Conservation (phyloP, 2,888 invertebrate species). For the Brenthis ino region DNA sequence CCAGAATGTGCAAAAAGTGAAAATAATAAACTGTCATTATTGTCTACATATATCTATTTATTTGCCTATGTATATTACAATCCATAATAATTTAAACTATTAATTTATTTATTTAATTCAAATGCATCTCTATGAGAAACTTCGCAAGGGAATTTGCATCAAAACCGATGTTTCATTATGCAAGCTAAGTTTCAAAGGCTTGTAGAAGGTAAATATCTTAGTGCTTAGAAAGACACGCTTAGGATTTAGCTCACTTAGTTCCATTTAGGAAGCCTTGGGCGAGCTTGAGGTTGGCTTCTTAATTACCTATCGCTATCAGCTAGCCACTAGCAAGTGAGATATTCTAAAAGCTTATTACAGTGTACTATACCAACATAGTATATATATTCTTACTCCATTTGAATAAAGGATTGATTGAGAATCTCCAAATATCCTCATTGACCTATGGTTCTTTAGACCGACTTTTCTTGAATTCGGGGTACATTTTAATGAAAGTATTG, state of each 20-base stretch:
- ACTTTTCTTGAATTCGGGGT: no score
- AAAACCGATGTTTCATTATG: conserved; percentile 17
- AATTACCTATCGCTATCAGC: conserved; percentile 76
- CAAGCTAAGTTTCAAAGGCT: conserved; percentile 26
- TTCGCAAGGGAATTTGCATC: conserved; percentile 5
- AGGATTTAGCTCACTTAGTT: conserved; percentile 67
- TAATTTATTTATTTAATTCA: conserved; percentile 1
- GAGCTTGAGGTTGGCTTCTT: conserved; percentile 73
- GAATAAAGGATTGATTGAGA: no score
- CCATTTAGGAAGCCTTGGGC: conserved; percentile 70
- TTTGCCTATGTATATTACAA: no score
- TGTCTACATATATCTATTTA: no score
- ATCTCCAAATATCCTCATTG: no score
- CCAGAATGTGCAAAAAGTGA: no score
- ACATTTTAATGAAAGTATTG: no score
- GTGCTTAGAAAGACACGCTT: conserved; percentile 62
- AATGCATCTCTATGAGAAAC: conserved; percentile 1
- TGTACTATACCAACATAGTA: not conserved
- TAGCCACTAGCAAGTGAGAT: conserved; percentile 73
- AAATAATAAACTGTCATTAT: no score
- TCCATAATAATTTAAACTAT: no score
- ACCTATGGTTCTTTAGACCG: no score
- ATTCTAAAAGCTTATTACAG: conserved; percentile 34
- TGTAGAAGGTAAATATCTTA: conserved; percentile 42
- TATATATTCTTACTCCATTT: no score